Evolutionary conservation across 2,797 vertebrate species (phyloP).

Genomic region (Silurus aristotelis): DNA sequence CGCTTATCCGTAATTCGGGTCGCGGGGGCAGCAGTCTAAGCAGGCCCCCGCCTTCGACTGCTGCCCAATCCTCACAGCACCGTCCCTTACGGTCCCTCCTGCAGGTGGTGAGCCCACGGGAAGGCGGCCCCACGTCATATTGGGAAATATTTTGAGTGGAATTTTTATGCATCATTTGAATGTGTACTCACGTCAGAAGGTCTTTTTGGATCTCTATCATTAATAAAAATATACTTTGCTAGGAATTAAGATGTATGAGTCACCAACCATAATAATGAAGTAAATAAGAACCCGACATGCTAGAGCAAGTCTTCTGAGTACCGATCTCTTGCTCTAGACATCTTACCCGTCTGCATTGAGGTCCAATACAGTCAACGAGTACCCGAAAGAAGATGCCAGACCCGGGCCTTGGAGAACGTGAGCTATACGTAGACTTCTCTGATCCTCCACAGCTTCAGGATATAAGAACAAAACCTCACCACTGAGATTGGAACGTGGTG

Average conservation of each 20-base stretch:
- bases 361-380: slow-evolving; percentile 88
- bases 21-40: no score
- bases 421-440: slow-evolving; percentile 66
- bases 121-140: no score
- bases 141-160: no score
- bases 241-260: not conserved
- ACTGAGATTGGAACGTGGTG: slow-evolving; percentile 87
- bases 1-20: no score
- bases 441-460: slow-evolving; percentile 62
- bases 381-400: slow-evolving; percentile 94
- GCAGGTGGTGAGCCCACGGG: no score
- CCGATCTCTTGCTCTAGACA: not conserved
- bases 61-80: no score
- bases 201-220: not conserved
- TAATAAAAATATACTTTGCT: not conserved
- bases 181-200: no score
- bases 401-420: slow-evolving; percentile 85
- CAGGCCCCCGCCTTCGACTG: no score
- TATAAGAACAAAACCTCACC: slow-evolving; percentile 86
- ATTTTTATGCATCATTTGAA: not conserved
- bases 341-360: slow-evolving; percentile 86
- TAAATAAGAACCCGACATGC: not conserved
- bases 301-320: not conserved
- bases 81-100: no score
- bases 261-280: not conserved